Evolutionary conservation across 2,888 invertebrate species (phyloP).

Genomic region (Meiosimyza decipiens): DNA sequence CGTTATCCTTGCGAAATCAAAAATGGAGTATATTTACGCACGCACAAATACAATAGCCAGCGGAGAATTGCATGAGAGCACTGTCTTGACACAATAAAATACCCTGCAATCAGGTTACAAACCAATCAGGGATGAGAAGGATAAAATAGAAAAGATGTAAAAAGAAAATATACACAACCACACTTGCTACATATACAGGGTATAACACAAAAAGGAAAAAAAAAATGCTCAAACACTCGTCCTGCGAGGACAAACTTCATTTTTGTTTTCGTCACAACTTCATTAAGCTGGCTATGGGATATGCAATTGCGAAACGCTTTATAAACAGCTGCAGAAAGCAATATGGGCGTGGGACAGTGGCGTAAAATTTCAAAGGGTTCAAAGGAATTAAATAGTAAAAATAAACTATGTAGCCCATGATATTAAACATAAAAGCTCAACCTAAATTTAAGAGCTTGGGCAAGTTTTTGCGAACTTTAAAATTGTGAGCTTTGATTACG

Average conservation of each 20-base stretch:
- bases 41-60: not conserved
- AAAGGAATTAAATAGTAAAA: not conserved
- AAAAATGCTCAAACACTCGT: not conserved
- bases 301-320: constrained; percentile 23
- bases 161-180: not conserved
- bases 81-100: constrained; percentile 22
- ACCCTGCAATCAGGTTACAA: not conserved
- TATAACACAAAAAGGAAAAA: constrained; percentile 1
- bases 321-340: constrained; percentile 25
- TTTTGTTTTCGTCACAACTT: constrained; percentile 30
- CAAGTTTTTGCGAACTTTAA: no score
- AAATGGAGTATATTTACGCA: constrained; percentile 30
- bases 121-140: constrained; percentile 34
- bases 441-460: no score
- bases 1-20: constrained; percentile 18
- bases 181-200: no score
- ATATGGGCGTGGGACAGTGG: constrained; percentile 1
- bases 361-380: not conserved
- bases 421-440: no score
- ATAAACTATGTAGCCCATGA: no score
- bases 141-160: not conserved
- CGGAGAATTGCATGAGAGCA: constrained; percentile 23
- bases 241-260: constrained; percentile 25
- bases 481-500: no score
- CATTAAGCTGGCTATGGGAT: constrained; percentile 28